Evolutionary conservation across 2,888 invertebrate species (phyloP).

Genomic region (Dexiosoma caninum): DNA sequence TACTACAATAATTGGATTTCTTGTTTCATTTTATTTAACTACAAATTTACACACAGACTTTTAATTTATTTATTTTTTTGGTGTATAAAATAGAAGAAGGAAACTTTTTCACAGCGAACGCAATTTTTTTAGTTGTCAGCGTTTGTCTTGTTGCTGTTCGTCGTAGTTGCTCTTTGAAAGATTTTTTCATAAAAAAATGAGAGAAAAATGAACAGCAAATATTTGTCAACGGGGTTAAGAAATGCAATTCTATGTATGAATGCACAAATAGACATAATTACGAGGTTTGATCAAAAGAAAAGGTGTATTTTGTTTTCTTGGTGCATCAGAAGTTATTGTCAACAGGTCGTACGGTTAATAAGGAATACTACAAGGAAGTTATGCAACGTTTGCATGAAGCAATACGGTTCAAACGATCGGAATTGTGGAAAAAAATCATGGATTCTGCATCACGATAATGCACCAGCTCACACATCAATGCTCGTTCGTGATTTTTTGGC

Average conservation of each 20-base stretch:
- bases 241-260: background rate
- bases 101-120: constrained; percentile 9
- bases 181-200: background rate
- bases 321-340: too few species aligned
- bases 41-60: background rate
- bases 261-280: too few species aligned
- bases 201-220: constrained; percentile 21
- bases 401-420: too few species aligned
- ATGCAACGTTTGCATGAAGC: too few species aligned
- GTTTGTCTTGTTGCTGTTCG: background rate
- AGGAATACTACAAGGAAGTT: too few species aligned
- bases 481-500: too few species aligned
- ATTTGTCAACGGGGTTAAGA: background rate
- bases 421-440: too few species aligned
- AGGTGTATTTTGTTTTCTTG: too few species aligned
- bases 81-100: background rate
- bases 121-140: constrained; percentile 40
- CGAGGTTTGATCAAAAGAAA: too few species aligned
- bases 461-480: too few species aligned
- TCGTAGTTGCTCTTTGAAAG: background rate
- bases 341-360: too few species aligned
- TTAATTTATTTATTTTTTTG: background rate
- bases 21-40: background rate
- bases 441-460: too few species aligned
- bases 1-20: constrained; percentile 6